Percentiles rank a stretch among this genome's conserved stretches.
Conservation (phyloP, 2,797 vertebrate genomes). For the Alca torda region DNA sequence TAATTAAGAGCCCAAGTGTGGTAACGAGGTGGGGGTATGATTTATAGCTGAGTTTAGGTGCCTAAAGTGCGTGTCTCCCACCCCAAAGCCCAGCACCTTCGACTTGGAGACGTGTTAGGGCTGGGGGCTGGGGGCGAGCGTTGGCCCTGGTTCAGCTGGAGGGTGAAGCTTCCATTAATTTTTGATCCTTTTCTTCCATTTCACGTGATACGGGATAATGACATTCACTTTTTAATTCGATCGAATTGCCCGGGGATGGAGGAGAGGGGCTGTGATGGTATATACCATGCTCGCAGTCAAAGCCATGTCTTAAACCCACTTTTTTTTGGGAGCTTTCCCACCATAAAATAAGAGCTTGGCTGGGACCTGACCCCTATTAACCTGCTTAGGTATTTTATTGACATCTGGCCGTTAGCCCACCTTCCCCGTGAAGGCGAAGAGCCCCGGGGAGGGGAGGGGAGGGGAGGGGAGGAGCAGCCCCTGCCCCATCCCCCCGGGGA, state of each 20-base stretch:
- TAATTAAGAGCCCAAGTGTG: not conserved
- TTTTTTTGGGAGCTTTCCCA: not conserved
- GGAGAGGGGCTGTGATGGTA: not conserved
- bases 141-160: not conserved
- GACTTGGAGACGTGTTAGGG: not conserved
- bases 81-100: not conserved
- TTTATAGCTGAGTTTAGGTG: not conserved
- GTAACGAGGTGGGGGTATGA: not conserved
- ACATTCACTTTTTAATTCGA: fast-evolving
- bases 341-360: not conserved
- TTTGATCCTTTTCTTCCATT: not conserved
- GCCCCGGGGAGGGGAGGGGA: not conserved
- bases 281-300: fast-evolving
- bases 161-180: not conserved
- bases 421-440: fast-evolving
- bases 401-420: not conserved
- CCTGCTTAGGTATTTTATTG: not conserved
- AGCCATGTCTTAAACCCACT: not conserved
- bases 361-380: not conserved
- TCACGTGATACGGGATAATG: fast-evolving
- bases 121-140: not conserved
- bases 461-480: not conserved
- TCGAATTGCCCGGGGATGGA: not conserved
- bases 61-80: not conserved
- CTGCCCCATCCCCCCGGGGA: not conserved